Evolutionary conservation across 1,140 invertebrate genomes (phyloP).

Genomic region (Rhysida immarginata): DNA sequence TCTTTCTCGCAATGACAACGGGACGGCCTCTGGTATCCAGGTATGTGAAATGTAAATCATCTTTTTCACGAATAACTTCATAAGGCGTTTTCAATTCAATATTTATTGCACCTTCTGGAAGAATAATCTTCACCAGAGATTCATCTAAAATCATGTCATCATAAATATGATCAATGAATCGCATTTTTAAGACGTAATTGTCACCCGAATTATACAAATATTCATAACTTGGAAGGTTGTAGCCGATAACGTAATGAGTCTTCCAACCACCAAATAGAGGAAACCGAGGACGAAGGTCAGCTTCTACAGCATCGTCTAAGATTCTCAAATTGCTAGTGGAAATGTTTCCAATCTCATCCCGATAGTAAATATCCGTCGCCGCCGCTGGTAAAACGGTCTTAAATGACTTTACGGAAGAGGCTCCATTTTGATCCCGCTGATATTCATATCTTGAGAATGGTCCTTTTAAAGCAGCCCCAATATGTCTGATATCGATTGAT

Average conservation of each 20-base stretch:
- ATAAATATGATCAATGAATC: constrained; percentile 86
- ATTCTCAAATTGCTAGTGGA: constrained; percentile 86
- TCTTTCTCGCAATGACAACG: constrained; percentile 69
- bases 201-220: constrained; percentile 71
- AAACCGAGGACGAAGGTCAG: constrained; percentile 87
- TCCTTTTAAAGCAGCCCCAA: constrained; percentile 81
- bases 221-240: constrained; percentile 94
- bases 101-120: constrained; percentile 80
- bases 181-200: constrained; percentile 75
- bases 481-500: constrained; percentile 75
- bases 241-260: constrained; percentile 90
- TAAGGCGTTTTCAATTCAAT: constrained; percentile 74
- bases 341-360: constrained; percentile 98
- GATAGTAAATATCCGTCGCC: constrained; percentile 79
- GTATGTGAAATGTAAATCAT: constrained; percentile 79
- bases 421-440: constrained; percentile 70
- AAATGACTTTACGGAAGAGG: constrained; percentile 78
- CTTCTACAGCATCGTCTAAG: constrained; percentile 77
- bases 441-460: constrained; percentile 93
- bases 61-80: constrained; percentile 49
- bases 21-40: constrained; percentile 85
- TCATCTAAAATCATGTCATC: constrained; percentile 94
- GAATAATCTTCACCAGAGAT: constrained; percentile 72
- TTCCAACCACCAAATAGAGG: constrained; percentile 98
- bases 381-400: constrained; percentile 76